Evolutionary conservation across 2,797 vertebrate genomes (phyloP), one percentile per base, ranked within the genome.

Genomic region (Scarus forsteni): DNA sequence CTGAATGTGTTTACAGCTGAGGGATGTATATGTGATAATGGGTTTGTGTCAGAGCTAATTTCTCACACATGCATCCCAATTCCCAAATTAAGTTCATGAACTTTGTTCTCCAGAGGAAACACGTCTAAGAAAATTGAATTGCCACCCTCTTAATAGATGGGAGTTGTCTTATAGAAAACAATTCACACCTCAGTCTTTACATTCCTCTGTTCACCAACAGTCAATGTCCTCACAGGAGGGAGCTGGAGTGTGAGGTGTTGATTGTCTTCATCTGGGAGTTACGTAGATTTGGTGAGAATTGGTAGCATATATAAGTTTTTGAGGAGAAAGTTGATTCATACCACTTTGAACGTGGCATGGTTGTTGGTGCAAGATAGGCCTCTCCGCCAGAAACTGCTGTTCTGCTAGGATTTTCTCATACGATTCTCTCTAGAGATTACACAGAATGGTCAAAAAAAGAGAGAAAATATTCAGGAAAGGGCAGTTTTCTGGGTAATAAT

Each of bases 401-500:
- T 27, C 27, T 27, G 2, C 27, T 27, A 4, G 27, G 4, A 27
- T 27, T 27, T 27, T 27, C 27, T 2, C 4, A 27, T 4, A 27
- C 27, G 4, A 27, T 27, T 27, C 27, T 27, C 27, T 27, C 27
- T 27, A 27, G 27, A 27, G 27, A 2, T 27, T 27, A 27, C 27
- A 27, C 2, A 27, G 27, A 4, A 27, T 27, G 27, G 27, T 27
- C 27, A 2, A 27, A 27, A 27, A 27, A n/a, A n/a, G n/a, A 27
- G 27, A 27, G 2, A 27, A 2, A 27, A 27, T 27, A 27, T 27
- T 4, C 27, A 27, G 27, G 27, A 27, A 27, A 4, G 4, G 27
- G n/a, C 11, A 43, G 42, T 43, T 43, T 10, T 43, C 10, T 63
- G 66, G 15, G 76, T 5, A 2, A 11, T 81, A 82, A 83, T 67